These are phyloP conservation scores for Bellardia bayeri DNA, from an alignment of 2,888 invertebrate species.

Conservation along the genomic window DNA sequence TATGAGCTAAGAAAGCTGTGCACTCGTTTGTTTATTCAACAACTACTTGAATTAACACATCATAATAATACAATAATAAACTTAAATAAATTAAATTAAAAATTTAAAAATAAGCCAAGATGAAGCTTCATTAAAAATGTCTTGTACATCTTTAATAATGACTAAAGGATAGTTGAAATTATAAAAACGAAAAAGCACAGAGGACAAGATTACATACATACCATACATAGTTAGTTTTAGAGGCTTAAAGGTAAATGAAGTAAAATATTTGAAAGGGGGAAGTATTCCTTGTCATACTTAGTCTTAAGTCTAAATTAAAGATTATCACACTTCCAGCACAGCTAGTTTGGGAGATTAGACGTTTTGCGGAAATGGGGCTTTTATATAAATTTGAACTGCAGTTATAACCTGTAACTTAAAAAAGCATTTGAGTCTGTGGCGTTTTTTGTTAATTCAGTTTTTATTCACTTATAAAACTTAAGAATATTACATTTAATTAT, in stretches of 20 bases:
- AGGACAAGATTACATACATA: constrained; percentile 45
- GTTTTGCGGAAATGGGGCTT: too few species aligned
- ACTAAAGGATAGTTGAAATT: constrained; percentile 40
- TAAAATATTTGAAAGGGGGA: constrained; percentile 30
- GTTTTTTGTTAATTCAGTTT: too few species aligned
- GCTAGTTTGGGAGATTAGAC: too few species aligned
- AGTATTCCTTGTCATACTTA: constrained; percentile 9
- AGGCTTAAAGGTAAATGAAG: constrained; percentile 40
- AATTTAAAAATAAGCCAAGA: constrained; percentile 39
- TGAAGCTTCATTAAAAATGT: constrained; percentile 55
- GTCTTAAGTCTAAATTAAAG: too few species aligned
- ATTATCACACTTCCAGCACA: too few species aligned
- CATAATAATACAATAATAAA: constrained; percentile 62
- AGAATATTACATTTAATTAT: too few species aligned
- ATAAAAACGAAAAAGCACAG: constrained; percentile 1
- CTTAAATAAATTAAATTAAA: constrained; percentile 53
- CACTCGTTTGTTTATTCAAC: constrained; percentile 70
- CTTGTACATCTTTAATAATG: constrained; percentile 42
- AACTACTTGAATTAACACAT: constrained; percentile 72
- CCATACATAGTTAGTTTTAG: constrained; percentile 18
- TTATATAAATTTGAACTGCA: too few species aligned
- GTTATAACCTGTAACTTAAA: too few species aligned
- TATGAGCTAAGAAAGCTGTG: constrained; percentile 48
- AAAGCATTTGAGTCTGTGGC: too few species aligned
- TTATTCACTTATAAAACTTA: too few species aligned